Evolutionary conservation across 1,140 invertebrate genomes (phyloP).

Genomic region (Eueides isabella): DNA sequence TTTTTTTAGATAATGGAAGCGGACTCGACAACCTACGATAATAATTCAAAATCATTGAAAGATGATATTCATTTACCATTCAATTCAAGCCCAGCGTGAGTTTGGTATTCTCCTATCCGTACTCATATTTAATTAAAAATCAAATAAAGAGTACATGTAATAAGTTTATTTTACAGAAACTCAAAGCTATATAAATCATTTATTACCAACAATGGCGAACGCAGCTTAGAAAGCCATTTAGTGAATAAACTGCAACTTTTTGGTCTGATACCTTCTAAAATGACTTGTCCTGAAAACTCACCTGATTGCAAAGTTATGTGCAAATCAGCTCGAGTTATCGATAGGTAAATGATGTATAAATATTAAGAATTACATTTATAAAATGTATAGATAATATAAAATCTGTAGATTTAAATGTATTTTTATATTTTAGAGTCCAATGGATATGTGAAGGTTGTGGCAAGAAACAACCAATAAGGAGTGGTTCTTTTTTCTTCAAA

Average conservation of each 20-base stretch:
- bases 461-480: conserved; percentile 62
- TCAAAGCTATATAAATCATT: conserved; percentile 60
- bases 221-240: conserved; percentile 55
- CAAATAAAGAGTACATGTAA: neutral
- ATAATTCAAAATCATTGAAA: conserved; percentile 43
- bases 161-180: conserved; percentile 54
- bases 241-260: conserved; percentile 56
- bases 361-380: too few species aligned
- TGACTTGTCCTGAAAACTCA: conserved; percentile 54
- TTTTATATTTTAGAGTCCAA: conserved; percentile 61
- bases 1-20: conserved; percentile 57
- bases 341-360: conserved; percentile 49
- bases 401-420: too few species aligned
- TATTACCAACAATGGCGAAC: conserved; percentile 46
- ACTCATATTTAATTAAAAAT: neutral
- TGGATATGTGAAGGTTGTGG: conserved; percentile 69
- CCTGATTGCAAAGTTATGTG: conserved; percentile 57
- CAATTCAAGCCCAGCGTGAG: conserved; percentile 54
- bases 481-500: conserved; percentile 65
- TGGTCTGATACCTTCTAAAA: conserved; percentile 53
- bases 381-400: too few species aligned
- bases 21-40: conserved; percentile 72
- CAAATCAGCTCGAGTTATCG: conserved; percentile 66
- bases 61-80: conserved; percentile 58
- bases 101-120: conserved; percentile 6